These are phyloP conservation scores for Cisticola juncidis DNA, from an alignment of 2,113 vertebrate species.

Conservation along the genomic window DNA sequence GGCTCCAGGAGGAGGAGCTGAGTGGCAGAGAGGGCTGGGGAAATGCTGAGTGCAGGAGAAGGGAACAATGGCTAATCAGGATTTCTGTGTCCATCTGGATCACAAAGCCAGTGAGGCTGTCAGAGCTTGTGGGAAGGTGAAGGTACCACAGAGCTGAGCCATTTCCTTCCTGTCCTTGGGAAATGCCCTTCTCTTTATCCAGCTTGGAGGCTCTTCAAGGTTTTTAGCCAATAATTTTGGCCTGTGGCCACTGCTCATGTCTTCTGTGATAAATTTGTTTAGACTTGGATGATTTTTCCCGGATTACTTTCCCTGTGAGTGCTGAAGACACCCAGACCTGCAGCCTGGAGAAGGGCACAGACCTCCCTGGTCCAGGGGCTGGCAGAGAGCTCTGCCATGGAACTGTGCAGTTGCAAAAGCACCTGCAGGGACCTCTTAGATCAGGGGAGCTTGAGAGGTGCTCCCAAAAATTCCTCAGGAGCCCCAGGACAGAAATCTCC, in stretches of 20 bases:
- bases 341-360: not conserved
- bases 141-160: not conserved
- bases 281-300: not conserved
- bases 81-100: not conserved
- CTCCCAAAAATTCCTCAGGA: not conserved
- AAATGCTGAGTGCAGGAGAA: not conserved
- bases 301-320: not conserved
- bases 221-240: not conserved
- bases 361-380: not conserved
- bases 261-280: not conserved
- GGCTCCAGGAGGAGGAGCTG: not conserved
- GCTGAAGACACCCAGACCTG: not conserved
- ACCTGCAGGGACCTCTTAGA: not conserved
- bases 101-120: not conserved
- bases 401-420: not conserved
- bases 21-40: not conserved
- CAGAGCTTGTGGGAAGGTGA: conserved; percentile 9
- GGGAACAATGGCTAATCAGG: conserved; percentile 51
- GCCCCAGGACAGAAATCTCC: not conserved
- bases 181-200: conserved; percentile 5
- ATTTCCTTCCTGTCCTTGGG: conserved; percentile 17
- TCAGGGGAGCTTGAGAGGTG: not conserved
- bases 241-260: not conserved
- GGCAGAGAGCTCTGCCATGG: not conserved
- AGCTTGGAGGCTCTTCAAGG: not conserved